A percentile compares a stretch with the other conserved stretches of the same genome.
Evolutionary conservation across 2,888 invertebrate genomes (phyloP).

Genomic region (Andrena bicolor): DNA sequence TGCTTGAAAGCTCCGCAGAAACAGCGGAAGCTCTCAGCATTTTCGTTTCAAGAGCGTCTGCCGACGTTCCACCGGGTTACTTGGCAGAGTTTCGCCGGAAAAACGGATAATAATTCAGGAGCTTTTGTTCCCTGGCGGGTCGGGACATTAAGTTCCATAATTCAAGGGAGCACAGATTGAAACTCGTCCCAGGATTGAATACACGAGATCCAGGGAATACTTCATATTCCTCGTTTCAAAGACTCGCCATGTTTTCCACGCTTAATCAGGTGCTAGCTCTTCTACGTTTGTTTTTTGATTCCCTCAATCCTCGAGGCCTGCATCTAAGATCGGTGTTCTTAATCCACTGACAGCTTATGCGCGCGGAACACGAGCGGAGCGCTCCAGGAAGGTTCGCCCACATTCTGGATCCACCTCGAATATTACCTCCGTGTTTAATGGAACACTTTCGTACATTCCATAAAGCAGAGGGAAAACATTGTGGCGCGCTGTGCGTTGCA

Average conservation of each 20-base stretch:
- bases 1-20: background rate
- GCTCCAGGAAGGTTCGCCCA: background rate
- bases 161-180: slow-evolving; percentile 38
- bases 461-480: slow-evolving; percentile 51
- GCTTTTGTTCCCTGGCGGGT: slow-evolving; percentile 12
- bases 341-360: slow-evolving; percentile 25
- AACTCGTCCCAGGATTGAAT: slow-evolving; percentile 39
- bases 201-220: slow-evolving; percentile 26
- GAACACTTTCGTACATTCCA: slow-evolving; percentile 27
- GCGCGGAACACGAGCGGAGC: background rate
- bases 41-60: background rate
- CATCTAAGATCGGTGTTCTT: slow-evolving; percentile 37
- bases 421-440: slow-evolving; percentile 9
- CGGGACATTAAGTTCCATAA: slow-evolving; percentile 44
- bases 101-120: slow-evolving; percentile 40
- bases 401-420: background rate
- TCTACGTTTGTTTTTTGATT: slow-evolving; percentile 24
- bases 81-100: background rate
- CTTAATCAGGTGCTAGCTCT: slow-evolving; percentile 47
- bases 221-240: slow-evolving; percentile 28
- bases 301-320: slow-evolving; percentile 50
- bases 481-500: slow-evolving; percentile 45
- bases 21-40: background rate
- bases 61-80: background rate
- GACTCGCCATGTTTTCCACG: background rate